A percentile compares a stretch with the other conserved stretches of the same genome.
Evolutionary conservation across 2,797 vertebrate species (phyloP).

Genomic region (Eremophila alpestris): DNA sequence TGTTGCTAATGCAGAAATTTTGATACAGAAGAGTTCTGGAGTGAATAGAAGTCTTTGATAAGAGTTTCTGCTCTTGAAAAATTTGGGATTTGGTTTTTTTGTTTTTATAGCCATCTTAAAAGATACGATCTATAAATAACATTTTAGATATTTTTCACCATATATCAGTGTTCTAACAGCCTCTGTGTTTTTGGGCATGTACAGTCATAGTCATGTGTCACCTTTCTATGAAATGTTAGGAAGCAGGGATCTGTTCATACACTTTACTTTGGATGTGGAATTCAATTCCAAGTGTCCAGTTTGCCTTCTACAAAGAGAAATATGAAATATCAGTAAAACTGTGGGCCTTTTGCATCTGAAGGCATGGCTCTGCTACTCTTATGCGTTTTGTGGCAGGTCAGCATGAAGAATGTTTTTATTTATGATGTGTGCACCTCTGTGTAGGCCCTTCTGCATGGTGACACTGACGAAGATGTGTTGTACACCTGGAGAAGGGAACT

Average conservation of each 20-base stretch:
- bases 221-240: background rate
- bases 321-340: background rate
- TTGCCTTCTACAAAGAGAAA: background rate
- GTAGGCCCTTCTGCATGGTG: background rate
- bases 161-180: background rate
- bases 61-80: background rate
- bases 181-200: background rate
- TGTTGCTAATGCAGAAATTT: background rate
- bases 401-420: background rate
- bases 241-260: background rate
- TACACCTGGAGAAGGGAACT: background rate
- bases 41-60: background rate
- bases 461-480: background rate
- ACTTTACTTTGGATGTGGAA: background rate
- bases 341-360: background rate
- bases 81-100: background rate
- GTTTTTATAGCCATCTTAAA: background rate
- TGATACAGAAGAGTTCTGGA: background rate
- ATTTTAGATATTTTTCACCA: background rate
- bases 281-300: background rate
- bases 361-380: background rate
- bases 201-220: background rate
- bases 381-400: background rate
- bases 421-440: background rate
- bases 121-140: background rate